phyloP scores from a whole-genome alignment of 2,113 vertebrate genomes.

The Macquaria australasica region DNA sequence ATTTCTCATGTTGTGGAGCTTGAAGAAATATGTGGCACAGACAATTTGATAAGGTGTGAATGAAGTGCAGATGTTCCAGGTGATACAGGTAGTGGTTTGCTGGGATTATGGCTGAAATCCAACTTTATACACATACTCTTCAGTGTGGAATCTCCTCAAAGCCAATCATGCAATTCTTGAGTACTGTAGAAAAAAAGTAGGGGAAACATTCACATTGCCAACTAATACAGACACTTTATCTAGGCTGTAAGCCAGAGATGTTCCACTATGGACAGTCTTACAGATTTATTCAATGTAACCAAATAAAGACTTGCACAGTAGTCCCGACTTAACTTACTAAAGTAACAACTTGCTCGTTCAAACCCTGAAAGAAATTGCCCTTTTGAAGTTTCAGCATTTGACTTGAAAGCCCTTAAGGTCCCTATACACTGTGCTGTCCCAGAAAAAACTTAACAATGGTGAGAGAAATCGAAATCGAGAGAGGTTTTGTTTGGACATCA shows the following conservation, averaged over 20 bases:
- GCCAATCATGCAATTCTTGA: neutral
- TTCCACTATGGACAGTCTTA: neutral
- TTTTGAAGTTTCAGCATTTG: neutral
- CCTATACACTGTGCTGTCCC: neutral
- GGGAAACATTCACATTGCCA: neutral
- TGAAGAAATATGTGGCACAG: neutral
- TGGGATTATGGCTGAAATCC: neutral
- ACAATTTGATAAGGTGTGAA: neutral
- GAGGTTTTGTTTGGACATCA: neutral
- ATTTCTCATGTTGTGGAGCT: neutral
- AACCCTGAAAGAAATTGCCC: neutral
- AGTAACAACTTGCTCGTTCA: neutral
- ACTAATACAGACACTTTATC: neutral
- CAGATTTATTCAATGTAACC: neutral
- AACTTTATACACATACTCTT: neutral
- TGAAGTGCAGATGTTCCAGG: neutral
- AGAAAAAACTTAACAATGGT: neutral
- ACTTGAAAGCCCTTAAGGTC: neutral
- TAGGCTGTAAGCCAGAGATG: neutral
- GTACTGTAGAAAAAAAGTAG: neutral
- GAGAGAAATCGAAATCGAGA: too few relatives aligned
- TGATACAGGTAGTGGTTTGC: neutral
- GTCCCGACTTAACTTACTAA: neutral
- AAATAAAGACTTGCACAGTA: neutral
- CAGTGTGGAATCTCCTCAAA: neutral